phyloP scores from a whole-genome alignment of 2,113 vertebrate species.

The Pan troglodytes region DNA sequence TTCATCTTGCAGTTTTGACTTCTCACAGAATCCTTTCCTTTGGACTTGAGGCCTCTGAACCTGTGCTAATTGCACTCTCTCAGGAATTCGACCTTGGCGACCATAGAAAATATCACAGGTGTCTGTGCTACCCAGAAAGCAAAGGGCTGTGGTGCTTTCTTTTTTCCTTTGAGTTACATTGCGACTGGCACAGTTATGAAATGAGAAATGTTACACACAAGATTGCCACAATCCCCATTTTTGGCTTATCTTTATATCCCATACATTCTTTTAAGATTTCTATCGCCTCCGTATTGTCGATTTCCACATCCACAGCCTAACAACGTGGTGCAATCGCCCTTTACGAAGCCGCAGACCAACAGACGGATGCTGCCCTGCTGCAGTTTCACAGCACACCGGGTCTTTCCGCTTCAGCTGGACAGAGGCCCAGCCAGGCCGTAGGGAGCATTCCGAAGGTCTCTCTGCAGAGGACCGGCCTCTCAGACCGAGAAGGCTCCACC shows the following conservation, averaged over 20 bases:
- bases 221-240: constrained; percentile 10
- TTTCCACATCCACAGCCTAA: constrained; percentile 56
- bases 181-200: constrained; percentile 18
- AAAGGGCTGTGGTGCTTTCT: constrained; percentile 18
- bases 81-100: constrained; percentile 7
- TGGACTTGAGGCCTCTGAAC: not conserved
- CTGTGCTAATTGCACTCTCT: not conserved
- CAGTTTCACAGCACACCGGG: constrained; percentile 44
- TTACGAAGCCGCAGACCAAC: not conserved
- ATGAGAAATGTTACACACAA: constrained; percentile 36
- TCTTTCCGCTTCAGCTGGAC: constrained; percentile 11
- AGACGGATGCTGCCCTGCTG: not conserved
- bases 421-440: not conserved
- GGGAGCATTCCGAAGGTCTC: not conserved
- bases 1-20: constrained; percentile 41
- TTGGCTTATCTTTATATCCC: not conserved
- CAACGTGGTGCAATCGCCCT: constrained; percentile 34
- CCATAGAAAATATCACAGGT: not conserved
- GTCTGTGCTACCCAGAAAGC: not conserved
- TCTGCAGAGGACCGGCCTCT: not conserved
- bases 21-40: constrained; percentile 30
- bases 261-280: constrained; percentile 51
- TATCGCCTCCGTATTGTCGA: constrained; percentile 39
- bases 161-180: not conserved
- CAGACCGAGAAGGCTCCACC: not conserved